Percentiles rank a stretch among this genome's conserved stretches.
Evolutionary conservation across 2,113 vertebrate species (phyloP).

Genomic region (Nothocercus julius): DNA sequence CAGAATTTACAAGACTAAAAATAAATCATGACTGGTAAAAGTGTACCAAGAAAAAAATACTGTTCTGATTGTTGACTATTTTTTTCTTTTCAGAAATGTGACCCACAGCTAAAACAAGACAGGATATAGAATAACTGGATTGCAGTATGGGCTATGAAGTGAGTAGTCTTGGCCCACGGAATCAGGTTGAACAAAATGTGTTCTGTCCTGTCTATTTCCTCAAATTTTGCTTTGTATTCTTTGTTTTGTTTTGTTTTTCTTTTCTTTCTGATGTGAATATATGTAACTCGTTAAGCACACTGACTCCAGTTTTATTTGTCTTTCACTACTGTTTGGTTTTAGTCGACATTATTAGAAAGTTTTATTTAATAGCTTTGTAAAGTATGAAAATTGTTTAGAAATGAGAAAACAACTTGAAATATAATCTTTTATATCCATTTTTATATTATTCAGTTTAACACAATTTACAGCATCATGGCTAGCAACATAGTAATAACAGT

Average conservation of each 20-base stretch:
- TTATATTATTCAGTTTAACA: background rate
- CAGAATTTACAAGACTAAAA: background rate
- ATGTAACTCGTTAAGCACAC: background rate
- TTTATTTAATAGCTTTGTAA: background rate
- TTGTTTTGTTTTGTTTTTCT: background rate
- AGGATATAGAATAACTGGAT: background rate
- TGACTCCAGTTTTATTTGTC: background rate
- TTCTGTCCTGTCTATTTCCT: rapidly evolving
- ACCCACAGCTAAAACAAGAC: background rate
- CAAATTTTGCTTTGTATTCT: background rate
- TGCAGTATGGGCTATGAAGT: background rate
- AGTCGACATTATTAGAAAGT: background rate
- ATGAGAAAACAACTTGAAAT: rapidly evolving
- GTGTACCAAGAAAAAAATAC: background rate
- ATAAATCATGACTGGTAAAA: background rate
- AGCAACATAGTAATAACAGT: background rate
- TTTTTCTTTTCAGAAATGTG: background rate
- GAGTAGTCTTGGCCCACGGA: background rate
- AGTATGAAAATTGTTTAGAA: background rate
- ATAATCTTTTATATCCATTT: background rate
- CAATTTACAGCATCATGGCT: background rate
- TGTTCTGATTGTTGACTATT: background rate
- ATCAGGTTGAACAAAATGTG: background rate
- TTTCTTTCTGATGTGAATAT: background rate
- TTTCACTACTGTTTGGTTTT: background rate